Evolutionary conservation across 2,888 invertebrate genomes (phyloP).

Genomic region (Sarcophaga subvicina): DNA sequence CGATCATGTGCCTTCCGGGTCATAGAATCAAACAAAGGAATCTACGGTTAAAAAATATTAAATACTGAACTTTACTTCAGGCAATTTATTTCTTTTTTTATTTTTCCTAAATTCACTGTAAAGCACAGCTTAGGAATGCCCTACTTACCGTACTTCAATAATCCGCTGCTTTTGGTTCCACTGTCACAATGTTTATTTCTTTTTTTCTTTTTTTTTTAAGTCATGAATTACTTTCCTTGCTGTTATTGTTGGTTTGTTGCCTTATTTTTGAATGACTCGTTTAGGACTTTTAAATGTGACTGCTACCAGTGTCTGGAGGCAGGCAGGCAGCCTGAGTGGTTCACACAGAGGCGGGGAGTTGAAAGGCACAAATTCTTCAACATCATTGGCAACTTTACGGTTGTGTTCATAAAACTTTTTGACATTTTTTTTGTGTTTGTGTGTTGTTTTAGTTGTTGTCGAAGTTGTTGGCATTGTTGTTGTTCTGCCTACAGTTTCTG

Average conservation of each 20-base stretch:
- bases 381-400: constrained; percentile 67
- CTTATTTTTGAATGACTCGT: constrained; percentile 33
- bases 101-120: too few relatives aligned
- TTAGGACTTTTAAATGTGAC: constrained; percentile 57
- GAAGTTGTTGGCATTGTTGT: constrained; percentile 13
- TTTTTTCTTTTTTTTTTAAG: too few relatives aligned
- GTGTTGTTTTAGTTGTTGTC: constrained; percentile 39
- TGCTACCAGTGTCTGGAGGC: constrained; percentile 41
- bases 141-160: too few relatives aligned
- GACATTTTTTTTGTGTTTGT: constrained; percentile 48
- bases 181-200: too few relatives aligned
- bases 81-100: constrained; percentile 20
- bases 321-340: constrained; percentile 9
- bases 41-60: too few relatives aligned
- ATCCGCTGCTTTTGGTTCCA: too few relatives aligned
- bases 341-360: constrained; percentile 15
- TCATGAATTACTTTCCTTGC: not conserved
- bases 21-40: too few relatives aligned
- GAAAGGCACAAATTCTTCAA: not conserved
- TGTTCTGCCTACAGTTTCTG: constrained; percentile 41
- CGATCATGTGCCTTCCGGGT: too few relatives aligned
- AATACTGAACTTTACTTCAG: not conserved
- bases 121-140: too few relatives aligned
- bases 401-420: constrained; percentile 64
- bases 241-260: constrained; percentile 16